Base-by-base conservation (phyloP, 30 jellyfish, hydroid and myxozoan genomes). In the Phacellophora camtschatica region DNA sequence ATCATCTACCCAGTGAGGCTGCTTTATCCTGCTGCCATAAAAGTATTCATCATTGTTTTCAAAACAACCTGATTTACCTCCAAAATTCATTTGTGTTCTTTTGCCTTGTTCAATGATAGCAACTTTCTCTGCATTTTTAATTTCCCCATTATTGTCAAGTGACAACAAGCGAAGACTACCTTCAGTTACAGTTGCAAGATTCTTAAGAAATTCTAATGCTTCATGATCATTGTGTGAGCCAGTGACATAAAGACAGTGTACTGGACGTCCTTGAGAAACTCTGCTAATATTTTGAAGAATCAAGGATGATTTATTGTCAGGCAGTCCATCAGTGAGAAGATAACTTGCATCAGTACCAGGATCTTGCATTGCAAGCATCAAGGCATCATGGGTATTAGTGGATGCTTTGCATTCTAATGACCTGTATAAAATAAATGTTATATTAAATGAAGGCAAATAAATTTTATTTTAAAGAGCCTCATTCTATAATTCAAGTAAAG, bases 271-370 rank as follows among this genome's bases (percentile, higher is more conserved):
- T 34, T 80, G 79, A 0, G 73, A 42, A 16, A 72, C 69, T 1
- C 48, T 72, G 11, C 23, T 39, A 30, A 80, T 49, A 80, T 66
- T 71, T 18, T 64, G 74, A 10, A 79, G 66, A 64, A 88, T 81
- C 4, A 79, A 15, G 2, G 97, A 79, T 36, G 95, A 85, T 57
- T 45, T 71, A 22, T 88, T 85, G 53, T 49, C 48, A 8, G 97
- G 93, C 23, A 72, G 74, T 16, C 97, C 91, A 81, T 88, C 95
- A 3, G 97, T 88, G 33, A 88, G 33, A 35, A 88, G 23, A 20
- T 68, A 90, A 0, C 80, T 39, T 2, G 81, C 87, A 79, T 80
- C 95, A 13, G 85, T 62, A 0, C 66, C 41, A 16, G 69, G 68
- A 49, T 88, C 95, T 30, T 71, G 54, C 4, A 79, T 54, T 5